Percentiles rank a stretch among this genome's conserved stretches.
Conservation (phyloP, 2,113 vertebrate species). For the Vulpes ferrilata region DNA sequence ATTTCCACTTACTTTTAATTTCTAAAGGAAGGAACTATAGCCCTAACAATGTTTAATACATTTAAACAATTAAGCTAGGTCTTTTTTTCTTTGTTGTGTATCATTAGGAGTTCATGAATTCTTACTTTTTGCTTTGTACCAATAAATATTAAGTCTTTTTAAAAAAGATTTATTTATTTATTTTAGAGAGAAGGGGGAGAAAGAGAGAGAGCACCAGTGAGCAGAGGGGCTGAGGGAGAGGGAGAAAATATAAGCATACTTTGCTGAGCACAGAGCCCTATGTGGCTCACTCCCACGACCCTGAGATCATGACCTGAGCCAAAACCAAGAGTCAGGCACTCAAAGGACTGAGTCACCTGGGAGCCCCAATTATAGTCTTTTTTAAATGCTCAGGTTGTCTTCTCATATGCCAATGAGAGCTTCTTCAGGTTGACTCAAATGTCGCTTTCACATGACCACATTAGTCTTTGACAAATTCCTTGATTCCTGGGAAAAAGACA, state of each 20-base stretch:
- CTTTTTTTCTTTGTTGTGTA: background rate
- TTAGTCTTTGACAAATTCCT: background rate
- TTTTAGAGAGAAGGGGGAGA: background rate
- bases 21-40: background rate
- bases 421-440: background rate
- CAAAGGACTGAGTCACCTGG: background rate
- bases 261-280: background rate
- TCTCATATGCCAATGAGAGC: background rate
- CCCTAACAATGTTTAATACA: background rate
- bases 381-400: background rate
- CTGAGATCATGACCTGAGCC: background rate
- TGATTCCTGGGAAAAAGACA: background rate
- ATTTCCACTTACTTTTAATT: background rate
- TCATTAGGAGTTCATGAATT: background rate
- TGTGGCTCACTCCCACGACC: background rate
- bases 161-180: background rate
- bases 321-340: background rate
- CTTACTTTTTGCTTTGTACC: background rate
- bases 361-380: background rate
- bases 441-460: background rate
- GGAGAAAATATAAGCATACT: background rate
- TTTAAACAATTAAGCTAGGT: background rate
- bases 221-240: background rate
- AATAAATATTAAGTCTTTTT: background rate
- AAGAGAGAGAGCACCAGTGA: background rate